Conservation (phyloP, 2,797 vertebrate genomes). For the Lemur catta region DNA sequence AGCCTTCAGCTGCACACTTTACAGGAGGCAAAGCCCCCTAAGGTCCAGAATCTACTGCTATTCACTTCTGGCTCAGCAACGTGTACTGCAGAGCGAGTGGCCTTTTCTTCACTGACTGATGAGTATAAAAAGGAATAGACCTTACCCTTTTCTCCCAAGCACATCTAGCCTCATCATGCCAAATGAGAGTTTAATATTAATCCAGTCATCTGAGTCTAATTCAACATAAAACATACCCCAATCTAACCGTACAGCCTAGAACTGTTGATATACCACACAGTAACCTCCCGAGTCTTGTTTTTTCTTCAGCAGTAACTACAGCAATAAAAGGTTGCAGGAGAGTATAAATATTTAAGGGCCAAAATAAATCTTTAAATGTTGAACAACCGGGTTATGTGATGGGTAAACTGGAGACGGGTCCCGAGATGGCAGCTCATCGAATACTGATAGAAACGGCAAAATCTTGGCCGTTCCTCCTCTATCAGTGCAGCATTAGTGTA, state of each 20-base stretch:
- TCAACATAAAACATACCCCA: slow-evolving; percentile 28
- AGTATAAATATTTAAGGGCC: slow-evolving; percentile 77
- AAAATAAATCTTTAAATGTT: slow-evolving; percentile 78
- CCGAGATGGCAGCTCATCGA: slow-evolving; percentile 40
- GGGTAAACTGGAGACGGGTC: slow-evolving; percentile 58
- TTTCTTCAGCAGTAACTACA: slow-evolving; percentile 62
- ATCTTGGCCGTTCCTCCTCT: slow-evolving; percentile 18
- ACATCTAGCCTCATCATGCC: slow-evolving; percentile 35
- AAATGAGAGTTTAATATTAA: slow-evolving; percentile 67
- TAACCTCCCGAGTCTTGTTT: slow-evolving; percentile 62
- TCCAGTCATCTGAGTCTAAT: slow-evolving; percentile 24
- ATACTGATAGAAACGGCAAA: slow-evolving; percentile 62
- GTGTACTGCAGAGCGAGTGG: background rate
- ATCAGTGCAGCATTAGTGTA: background rate
- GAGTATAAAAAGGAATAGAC: background rate
- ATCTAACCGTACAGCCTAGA: slow-evolving; percentile 38
- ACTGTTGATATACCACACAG: slow-evolving; percentile 50
- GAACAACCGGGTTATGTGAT: slow-evolving; percentile 61
- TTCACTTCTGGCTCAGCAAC: background rate
- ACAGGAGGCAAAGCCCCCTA: background rate
- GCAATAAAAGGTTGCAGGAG: slow-evolving; percentile 65
- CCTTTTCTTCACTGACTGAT: slow-evolving; percentile 16
- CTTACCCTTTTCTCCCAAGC: background rate
- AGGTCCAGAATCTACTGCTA: background rate
- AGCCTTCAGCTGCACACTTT: background rate